A percentile compares a stretch with the other conserved stretches of the same genome.
Conservation (phyloP, 2,113 vertebrate species). For the Stercorarius parasiticus region DNA sequence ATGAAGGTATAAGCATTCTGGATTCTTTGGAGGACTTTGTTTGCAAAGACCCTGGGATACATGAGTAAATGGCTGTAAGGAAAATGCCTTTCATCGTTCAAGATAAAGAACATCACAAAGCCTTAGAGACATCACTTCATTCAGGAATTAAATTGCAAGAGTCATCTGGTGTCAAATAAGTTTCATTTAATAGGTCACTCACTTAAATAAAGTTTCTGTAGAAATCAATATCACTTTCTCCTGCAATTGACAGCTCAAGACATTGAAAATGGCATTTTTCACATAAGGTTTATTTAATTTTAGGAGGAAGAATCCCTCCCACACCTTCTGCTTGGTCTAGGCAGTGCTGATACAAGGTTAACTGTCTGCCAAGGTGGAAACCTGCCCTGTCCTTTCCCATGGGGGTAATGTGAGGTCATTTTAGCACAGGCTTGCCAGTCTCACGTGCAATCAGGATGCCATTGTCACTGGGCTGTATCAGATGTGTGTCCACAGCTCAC, state of each 20-base stretch:
- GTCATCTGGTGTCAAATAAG: slow-evolving; percentile 54
- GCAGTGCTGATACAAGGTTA: background rate
- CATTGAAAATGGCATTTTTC: slow-evolving; percentile 57
- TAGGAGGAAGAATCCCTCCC: background rate
- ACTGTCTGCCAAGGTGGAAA: background rate
- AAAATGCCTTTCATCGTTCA: slow-evolving; percentile 48
- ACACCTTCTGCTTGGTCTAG: background rate
- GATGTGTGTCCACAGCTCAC: background rate
- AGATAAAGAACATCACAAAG: slow-evolving; percentile 30
- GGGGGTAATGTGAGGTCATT: background rate
- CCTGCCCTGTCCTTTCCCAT: background rate
- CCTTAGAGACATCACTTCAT: slow-evolving; percentile 51
- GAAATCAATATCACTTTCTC: slow-evolving; percentile 69
- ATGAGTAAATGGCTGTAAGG: background rate
- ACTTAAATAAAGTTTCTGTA: slow-evolving; percentile 60
- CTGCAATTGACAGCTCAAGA: slow-evolving; percentile 56
- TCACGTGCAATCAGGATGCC: background rate
- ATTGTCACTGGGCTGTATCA: background rate
- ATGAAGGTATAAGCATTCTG: background rate
- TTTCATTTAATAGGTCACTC: slow-evolving; percentile 64
- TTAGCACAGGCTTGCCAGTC: background rate
- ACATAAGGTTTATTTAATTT: slow-evolving; percentile 51
- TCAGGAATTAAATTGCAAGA: slow-evolving; percentile 57
- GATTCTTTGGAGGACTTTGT: background rate
- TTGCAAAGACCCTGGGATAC: background rate